Evolutionary conservation across 2,797 vertebrate genomes (phyloP), one percentile per base, ranked within the genome.

Genomic region (Tapirus indicus): DNA sequence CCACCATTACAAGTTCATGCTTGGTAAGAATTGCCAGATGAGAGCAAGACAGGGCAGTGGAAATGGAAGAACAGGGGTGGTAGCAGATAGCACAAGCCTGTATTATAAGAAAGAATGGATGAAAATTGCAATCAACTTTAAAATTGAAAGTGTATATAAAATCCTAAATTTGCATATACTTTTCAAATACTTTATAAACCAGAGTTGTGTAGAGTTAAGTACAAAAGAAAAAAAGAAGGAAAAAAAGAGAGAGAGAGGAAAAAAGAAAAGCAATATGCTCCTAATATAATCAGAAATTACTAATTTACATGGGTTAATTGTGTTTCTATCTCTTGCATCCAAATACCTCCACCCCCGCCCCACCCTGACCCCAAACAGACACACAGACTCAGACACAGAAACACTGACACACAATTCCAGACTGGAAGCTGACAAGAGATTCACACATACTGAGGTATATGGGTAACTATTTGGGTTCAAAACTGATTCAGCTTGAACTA

Each of bases 241-340:
- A 35, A 18, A 25, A 35, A 75, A 18, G 27, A 0, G 12, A 2
- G 17, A 1, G 27, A 20, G 16, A 12, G 21, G 11, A 20, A 27
- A 9, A 25, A 1, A 2, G 23, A 1, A 1, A 17, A 27, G 12
- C 2, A 32, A 32, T 38, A 44, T 18, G 52, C 8, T 79, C 44
- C 88, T 64, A 68, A 38, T 68, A 56, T 38, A 79, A 86, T 95
- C 71, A 75, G 35, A 96, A 72, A 82, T 85, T 58, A 82, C 29
- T 52, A 82, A 97, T 54, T 92, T 72, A 38, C 21, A 78, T 38
- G 60, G 27, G 47, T 52, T 93, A 52, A 62, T 41, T 72, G 7
- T 78, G 41, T 44, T 88, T 96, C 54, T 91, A 4, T 69, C 62
- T 95, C 60, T 94, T 71, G 66, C 18, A 72, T 32, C 23, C 68